These are phyloP conservation scores for Mesitornis unicolor DNA, from an alignment of 2,113 vertebrate species.

Conservation along the genomic window DNA sequence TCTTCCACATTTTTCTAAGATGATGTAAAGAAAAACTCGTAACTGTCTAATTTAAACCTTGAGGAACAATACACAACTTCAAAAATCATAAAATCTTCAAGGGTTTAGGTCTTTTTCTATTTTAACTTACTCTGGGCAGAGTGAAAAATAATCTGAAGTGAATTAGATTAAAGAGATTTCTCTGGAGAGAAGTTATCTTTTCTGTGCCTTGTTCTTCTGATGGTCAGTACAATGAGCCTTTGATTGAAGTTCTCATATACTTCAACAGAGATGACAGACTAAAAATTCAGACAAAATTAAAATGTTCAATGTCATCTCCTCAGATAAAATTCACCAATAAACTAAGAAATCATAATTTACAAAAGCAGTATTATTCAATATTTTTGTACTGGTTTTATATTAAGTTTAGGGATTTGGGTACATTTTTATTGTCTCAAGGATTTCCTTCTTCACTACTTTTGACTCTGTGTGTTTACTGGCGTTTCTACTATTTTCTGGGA, in stretches of 20 bases:
- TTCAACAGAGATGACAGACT: not conserved
- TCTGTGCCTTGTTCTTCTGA: not conserved
- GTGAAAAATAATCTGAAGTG: not conserved
- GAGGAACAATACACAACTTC: not conserved
- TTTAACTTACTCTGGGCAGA: not conserved
- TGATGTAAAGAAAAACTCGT: not conserved
- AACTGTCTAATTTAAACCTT: not conserved
- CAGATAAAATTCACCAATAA: not conserved
- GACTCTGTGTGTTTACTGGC: not conserved
- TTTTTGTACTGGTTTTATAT: not conserved
- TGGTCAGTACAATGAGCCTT: not conserved
- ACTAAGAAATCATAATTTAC: not conserved
- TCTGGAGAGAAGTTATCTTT: not conserved
- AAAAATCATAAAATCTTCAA: not conserved
- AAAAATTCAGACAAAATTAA: conserved; percentile 3
- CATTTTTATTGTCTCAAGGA: not conserved
- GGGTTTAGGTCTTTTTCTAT: not conserved
- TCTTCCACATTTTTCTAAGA: not conserved
- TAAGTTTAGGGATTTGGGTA: not conserved
- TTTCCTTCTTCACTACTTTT: not conserved
- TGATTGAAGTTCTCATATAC: not conserved
- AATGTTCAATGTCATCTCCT: not conserved
- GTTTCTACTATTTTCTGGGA: not conserved
- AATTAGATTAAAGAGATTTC: not conserved
- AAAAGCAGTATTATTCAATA: not conserved